These are phyloP conservation scores for Sphyrna mokarran DNA, from an alignment of 2,113 vertebrate genomes.

Conservation along the genomic window DNA sequence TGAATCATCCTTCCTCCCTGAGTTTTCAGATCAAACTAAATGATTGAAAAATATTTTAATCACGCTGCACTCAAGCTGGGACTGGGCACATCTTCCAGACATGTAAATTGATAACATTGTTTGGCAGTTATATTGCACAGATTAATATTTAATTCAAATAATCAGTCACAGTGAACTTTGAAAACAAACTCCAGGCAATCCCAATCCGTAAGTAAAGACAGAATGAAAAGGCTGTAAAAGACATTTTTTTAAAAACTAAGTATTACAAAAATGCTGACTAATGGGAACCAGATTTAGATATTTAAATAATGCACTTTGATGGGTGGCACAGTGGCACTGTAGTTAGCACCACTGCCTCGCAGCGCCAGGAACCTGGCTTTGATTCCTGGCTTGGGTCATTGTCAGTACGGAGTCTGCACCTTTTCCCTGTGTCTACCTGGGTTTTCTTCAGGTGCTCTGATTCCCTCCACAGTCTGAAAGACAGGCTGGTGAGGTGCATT, in stretches of 20 bases:
- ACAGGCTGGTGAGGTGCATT: too few species aligned
- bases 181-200: background rate
- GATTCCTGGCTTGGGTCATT: too few species aligned
- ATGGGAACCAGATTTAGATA: background rate
- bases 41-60: background rate
- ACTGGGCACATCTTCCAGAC: background rate
- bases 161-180: constrained; percentile 9
- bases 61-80: background rate
- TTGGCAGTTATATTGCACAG: background rate
- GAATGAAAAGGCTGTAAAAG: background rate
- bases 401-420: too few species aligned
- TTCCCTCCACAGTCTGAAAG: too few species aligned
- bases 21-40: background rate
- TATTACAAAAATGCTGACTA: background rate
- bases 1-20: background rate
- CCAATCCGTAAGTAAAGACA: background rate
- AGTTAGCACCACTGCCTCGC: too few species aligned
- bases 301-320: background rate
- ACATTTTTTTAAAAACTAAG: background rate
- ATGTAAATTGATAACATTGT: background rate
- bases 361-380: too few species aligned
- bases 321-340: too few species aligned
- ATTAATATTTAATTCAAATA: constrained; percentile 28
- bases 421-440: too few species aligned
- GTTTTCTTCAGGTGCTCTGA: too few species aligned